Conservation (phyloP, 2,888 invertebrate genomes). For the Ethmia dodecea region DNA sequence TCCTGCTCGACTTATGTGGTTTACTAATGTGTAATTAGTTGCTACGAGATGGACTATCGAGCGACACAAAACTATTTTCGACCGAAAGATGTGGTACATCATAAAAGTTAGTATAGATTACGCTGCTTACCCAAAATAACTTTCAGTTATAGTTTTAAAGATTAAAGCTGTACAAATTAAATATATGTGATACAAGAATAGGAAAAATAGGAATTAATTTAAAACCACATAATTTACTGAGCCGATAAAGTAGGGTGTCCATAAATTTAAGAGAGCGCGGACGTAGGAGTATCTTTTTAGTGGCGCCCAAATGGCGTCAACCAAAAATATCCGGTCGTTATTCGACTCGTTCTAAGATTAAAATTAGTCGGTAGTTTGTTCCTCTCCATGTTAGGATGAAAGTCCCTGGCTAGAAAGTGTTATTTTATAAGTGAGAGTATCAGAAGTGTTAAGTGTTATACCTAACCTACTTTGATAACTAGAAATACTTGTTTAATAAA, state of each 20-base stretch:
- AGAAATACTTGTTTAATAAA: no score
- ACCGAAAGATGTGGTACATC: no score
- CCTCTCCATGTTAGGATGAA: constrained; percentile 26
- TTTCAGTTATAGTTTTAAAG: no score
- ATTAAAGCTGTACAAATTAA: constrained; percentile 7
- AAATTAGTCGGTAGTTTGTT: constrained; percentile 57
- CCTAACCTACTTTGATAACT: no score
- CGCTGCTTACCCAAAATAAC: no score
- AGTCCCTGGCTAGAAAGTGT: constrained; percentile 31
- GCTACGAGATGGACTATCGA: no score
- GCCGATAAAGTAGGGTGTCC: constrained; percentile 47
- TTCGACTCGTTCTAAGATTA: constrained; percentile 45
- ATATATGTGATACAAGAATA: constrained; percentile 16
- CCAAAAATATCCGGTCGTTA: constrained; percentile 64
- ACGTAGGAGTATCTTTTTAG: constrained; percentile 50
- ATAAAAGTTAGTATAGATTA: no score
- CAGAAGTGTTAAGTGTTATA: no score
- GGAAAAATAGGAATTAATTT: constrained; percentile 28
- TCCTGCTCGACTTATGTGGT: no score
- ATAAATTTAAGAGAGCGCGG: constrained; percentile 55
- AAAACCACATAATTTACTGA: constrained; percentile 41
- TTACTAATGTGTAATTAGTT: no score
- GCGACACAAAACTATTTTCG: no score
- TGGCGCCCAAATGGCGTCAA: constrained; percentile 52
- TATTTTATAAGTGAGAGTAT: no score